phyloP scores from a whole-genome alignment of 2,888 invertebrate species.

The Erebia palarica region DNA sequence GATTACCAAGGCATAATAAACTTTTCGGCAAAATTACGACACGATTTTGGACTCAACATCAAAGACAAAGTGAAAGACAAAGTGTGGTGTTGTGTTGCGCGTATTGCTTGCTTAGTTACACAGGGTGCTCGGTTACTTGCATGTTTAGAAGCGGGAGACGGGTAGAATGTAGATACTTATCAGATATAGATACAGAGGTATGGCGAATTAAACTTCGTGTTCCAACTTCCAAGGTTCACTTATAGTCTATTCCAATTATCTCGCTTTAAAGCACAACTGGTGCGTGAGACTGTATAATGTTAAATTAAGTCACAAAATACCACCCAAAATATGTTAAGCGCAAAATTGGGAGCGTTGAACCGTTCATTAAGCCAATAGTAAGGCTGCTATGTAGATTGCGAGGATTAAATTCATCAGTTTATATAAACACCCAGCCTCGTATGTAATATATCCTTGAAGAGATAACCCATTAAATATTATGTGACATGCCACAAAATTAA shows the following conservation, averaged over 20 bases:
- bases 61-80: too few relatives aligned
- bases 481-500: constrained; percentile 10
- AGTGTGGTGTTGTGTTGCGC: too few relatives aligned
- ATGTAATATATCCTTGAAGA: constrained; percentile 9
- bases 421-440: constrained; percentile 8
- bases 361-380: constrained; percentile 14
- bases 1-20: too few relatives aligned
- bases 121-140: too few relatives aligned
- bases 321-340: constrained; percentile 16
- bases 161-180: too few relatives aligned
- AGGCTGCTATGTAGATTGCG: constrained; percentile 11
- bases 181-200: too few relatives aligned
- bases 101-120: too few relatives aligned
- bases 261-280: background rate
- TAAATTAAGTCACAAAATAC: constrained; percentile 14
- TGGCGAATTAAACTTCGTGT: too few relatives aligned
- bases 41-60: too few relatives aligned
- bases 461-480: constrained; percentile 6
- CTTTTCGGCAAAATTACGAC: too few relatives aligned
- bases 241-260: background rate
- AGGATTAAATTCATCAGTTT: constrained; percentile 19
- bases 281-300: constrained; percentile 4
- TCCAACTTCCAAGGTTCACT: too few relatives aligned
- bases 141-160: too few relatives aligned
- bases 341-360: constrained; percentile 20